phyloP scores from a whole-genome alignment of 2,113 vertebrate species.

The Charina bottae region DNA sequence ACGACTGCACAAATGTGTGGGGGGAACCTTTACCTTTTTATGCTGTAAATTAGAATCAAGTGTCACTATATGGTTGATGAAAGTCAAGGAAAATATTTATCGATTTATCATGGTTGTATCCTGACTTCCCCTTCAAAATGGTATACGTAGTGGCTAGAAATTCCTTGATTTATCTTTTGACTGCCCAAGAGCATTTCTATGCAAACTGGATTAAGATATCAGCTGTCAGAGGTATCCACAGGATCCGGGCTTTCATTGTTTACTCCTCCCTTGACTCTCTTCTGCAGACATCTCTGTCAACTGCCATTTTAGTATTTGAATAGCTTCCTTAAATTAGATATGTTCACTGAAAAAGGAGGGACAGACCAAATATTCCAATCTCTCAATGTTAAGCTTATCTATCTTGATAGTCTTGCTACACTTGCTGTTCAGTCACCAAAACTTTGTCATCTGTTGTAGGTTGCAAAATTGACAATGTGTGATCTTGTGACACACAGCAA shows the following conservation, averaged over 20 bases:
- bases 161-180: background rate
- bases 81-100: background rate
- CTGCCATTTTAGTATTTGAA: background rate
- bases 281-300: background rate
- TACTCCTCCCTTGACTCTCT: background rate
- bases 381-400: background rate
- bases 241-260: background rate
- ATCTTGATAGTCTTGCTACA: background rate
- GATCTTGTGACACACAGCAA: background rate
- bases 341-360: background rate
- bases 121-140: background rate
- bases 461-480: background rate
- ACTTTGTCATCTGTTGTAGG: background rate
- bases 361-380: background rate
- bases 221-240: background rate
- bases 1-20: no score
- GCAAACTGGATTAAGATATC: background rate
- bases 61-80: background rate
- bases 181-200: background rate
- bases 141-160: background rate
- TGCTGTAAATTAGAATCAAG: background rate
- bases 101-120: background rate
- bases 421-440: background rate
- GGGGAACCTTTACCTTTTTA: no score
- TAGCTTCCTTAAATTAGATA: background rate